Percentiles rank a stretch among this genome's conserved stretches.
Conservation (phyloP, 2,113 vertebrate species). For the Phocoena phocoena region DNA sequence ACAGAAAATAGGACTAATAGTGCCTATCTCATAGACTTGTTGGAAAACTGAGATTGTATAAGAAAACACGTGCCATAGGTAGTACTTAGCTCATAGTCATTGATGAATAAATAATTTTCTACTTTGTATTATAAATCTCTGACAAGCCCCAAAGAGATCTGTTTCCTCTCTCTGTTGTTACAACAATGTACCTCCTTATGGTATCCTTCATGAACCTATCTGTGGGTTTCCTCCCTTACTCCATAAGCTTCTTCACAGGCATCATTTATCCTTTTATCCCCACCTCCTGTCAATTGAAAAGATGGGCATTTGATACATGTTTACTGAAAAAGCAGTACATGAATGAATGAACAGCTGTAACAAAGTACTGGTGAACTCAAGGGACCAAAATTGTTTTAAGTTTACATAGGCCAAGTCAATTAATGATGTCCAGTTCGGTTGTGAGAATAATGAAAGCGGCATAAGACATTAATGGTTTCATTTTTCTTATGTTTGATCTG, state of each 20-base stretch:
- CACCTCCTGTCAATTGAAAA: not conserved
- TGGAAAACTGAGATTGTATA: not conserved
- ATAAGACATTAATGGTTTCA: not conserved
- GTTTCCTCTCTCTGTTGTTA: not conserved
- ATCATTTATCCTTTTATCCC: not conserved
- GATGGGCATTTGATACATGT: not conserved
- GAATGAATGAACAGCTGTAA: not conserved
- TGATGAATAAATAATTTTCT: not conserved
- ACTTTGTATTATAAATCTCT: not conserved
- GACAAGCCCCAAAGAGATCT: not conserved
- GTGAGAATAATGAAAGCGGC: not conserved
- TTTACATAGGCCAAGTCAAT: not conserved
- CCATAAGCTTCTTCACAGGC: not conserved
- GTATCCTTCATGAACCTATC: not conserved
- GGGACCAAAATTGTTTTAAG: not conserved
- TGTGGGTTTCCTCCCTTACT: not conserved
- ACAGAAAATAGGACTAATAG: not conserved
- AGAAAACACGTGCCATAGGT: not conserved
- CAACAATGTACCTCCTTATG: not conserved
- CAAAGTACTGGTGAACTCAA: not conserved
- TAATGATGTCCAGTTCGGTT: not conserved
- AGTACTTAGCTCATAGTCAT: not conserved
- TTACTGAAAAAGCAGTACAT: not conserved
- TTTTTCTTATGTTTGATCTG: not conserved
- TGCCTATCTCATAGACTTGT: not conserved